Conservation (phyloP, 2,113 vertebrate species). For the Semnornis frantzii region DNA sequence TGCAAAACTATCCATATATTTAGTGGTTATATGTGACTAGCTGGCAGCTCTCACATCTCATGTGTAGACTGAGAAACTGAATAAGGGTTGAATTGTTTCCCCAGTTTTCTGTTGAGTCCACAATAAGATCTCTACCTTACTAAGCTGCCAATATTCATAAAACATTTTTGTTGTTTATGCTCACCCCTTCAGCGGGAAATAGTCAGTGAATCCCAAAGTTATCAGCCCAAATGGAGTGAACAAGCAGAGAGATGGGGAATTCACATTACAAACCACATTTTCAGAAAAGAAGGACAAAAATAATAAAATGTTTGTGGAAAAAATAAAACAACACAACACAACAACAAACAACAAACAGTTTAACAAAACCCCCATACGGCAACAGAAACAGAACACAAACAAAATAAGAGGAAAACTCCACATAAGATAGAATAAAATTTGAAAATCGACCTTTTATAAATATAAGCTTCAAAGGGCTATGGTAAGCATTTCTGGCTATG, state of each 20-base stretch:
- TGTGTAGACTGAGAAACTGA: not conserved
- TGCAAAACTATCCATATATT: not conserved
- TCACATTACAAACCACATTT: not conserved
- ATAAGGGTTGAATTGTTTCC: not conserved
- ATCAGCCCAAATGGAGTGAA: not conserved
- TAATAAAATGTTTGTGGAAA: not conserved
- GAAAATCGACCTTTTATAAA: not conserved
- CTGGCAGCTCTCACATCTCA: not conserved
- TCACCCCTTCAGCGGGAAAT: not conserved
- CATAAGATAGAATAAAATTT: not conserved
- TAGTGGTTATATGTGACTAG: not conserved
- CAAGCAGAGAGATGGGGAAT: not conserved
- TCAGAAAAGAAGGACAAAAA: not conserved
- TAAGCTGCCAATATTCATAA: not conserved
- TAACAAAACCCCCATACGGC: not conserved
- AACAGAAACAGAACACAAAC: not conserved
- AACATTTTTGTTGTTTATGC: not conserved
- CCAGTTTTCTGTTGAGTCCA: not conserved
- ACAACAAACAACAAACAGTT: too few relatives aligned
- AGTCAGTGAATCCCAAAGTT: not conserved
- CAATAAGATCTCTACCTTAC: not conserved
- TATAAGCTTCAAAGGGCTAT: not conserved
- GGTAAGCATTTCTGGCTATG: not conserved
- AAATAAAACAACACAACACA: not conserved
- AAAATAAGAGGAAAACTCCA: not conserved